phyloP scores from a whole-genome alignment of 2,113 vertebrate species.

The Hydrolagus affinis region DNA sequence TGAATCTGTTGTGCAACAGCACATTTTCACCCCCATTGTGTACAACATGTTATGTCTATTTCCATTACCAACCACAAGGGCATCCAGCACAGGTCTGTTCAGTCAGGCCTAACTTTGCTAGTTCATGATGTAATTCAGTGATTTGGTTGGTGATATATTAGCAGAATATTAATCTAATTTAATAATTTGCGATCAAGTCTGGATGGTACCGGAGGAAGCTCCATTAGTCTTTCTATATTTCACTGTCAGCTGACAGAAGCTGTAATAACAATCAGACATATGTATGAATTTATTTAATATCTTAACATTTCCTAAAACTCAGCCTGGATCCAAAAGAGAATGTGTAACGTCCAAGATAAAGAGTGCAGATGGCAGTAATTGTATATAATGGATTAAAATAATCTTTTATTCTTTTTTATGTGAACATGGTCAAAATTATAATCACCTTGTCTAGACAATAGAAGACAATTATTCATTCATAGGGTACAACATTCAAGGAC shows the following conservation, averaged over 20 bases:
- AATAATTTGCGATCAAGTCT: neutral
- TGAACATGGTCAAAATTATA: neutral
- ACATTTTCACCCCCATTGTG: too few relatives aligned
- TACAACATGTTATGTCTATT: neutral
- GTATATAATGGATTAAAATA: neutral
- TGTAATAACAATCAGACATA: neutral
- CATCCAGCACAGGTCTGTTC: neutral
- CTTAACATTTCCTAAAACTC: neutral
- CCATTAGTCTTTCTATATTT: slow-evolving; percentile 9
- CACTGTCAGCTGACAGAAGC: neutral
- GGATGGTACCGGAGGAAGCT: neutral
- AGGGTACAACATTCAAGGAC: neutral
- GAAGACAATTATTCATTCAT: too few relatives aligned
- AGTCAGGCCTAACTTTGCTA: neutral
- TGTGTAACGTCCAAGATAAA: neutral
- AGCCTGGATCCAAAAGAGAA: neutral
- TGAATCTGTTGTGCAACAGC: too few relatives aligned
- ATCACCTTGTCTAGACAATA: too few relatives aligned
- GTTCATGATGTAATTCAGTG: neutral
- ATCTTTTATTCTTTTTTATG: neutral
- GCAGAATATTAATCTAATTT: neutral
- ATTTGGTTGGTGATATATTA: neutral
- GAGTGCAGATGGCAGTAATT: neutral
- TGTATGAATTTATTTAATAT: neutral
- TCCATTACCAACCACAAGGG: neutral